These are phyloP conservation scores for Coelopa pilipes DNA, from an alignment of 2,888 invertebrate genomes.

Conservation along the genomic window DNA sequence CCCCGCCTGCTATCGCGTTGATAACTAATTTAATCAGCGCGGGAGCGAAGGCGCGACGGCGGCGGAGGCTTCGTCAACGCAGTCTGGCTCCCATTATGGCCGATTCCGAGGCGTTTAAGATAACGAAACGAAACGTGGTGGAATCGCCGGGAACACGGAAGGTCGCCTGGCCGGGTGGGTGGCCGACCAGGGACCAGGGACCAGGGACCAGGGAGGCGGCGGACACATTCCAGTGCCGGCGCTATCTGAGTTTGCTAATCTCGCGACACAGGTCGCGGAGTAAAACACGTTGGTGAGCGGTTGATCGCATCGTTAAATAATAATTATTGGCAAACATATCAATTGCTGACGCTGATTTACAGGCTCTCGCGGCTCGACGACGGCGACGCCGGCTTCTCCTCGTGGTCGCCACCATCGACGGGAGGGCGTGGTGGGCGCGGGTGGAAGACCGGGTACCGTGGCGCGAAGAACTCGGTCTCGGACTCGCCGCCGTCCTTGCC, in stretches of 20 bases:
- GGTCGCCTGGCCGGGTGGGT: too few relatives aligned
- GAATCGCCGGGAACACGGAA: conserved; percentile 42
- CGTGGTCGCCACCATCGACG: neutral
- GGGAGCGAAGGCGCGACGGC: too few relatives aligned
- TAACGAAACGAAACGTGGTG: conserved; percentile 36
- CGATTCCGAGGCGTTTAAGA: conserved; percentile 19
- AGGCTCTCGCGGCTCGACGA: neutral
- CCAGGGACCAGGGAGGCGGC: too few relatives aligned
- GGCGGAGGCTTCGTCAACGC: neutral
- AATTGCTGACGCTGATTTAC: neutral
- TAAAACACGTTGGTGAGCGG: too few relatives aligned
- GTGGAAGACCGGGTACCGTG: conserved; percentile 55
- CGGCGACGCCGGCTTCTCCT: neutral
- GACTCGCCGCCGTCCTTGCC: conserved; percentile 45
- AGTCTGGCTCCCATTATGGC: conserved; percentile 2
- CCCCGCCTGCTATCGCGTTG: too few relatives aligned
- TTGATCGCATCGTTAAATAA: too few relatives aligned
- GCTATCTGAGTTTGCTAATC: too few relatives aligned
- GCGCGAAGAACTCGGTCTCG: conserved; percentile 50
- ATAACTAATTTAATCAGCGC: too few relatives aligned
- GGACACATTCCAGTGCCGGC: too few relatives aligned
- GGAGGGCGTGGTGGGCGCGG: conserved; percentile 25
- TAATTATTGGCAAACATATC: too few relatives aligned
- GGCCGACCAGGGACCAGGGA: too few relatives aligned
- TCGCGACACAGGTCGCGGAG: too few relatives aligned